Evolutionary conservation across 2,888 invertebrate genomes (phyloP).

Genomic region (Lepidocyrtoides sp.): DNA sequence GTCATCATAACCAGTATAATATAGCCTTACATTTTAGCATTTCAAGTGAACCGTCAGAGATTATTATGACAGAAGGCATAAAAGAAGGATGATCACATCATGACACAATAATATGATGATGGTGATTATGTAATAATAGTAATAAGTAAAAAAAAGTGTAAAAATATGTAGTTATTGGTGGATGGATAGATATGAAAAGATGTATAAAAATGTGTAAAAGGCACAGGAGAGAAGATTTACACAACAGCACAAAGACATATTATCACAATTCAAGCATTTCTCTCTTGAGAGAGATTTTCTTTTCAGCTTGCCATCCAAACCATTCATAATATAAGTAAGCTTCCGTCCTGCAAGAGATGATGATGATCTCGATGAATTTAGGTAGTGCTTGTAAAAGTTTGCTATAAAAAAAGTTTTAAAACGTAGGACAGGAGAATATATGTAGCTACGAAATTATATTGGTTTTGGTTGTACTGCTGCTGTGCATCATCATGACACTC

Average conservation of each 20-base stretch:
- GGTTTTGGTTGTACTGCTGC: neutral
- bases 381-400: too few species aligned
- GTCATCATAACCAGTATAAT: neutral
- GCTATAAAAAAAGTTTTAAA: neutral
- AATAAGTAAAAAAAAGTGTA: slow-evolving; percentile 22
- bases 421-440: neutral
- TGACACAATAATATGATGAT: slow-evolving; percentile 55
- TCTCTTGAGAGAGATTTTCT: slow-evolving; percentile 21
- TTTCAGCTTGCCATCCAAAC: slow-evolving; percentile 10
- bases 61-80: slow-evolving; percentile 75
- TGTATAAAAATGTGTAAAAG: slow-evolving; percentile 3
- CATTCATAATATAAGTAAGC: slow-evolving; percentile 8
- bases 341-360: slow-evolving; percentile 13
- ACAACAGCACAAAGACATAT: neutral
- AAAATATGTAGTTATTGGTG: slow-evolving; percentile 3
- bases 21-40: slow-evolving; percentile 2
- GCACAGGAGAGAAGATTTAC: neutral
- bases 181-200: neutral
- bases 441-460: neutral
- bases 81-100: slow-evolving; percentile 68
- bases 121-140: slow-evolving; percentile 44
- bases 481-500: slow-evolving; percentile 21
- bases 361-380: neutral
- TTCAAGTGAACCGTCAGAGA: slow-evolving; percentile 72
- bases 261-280: neutral